Evolutionary conservation across 2,113 vertebrate species (phyloP).

Genomic region (Psephotus haematonotus): DNA sequence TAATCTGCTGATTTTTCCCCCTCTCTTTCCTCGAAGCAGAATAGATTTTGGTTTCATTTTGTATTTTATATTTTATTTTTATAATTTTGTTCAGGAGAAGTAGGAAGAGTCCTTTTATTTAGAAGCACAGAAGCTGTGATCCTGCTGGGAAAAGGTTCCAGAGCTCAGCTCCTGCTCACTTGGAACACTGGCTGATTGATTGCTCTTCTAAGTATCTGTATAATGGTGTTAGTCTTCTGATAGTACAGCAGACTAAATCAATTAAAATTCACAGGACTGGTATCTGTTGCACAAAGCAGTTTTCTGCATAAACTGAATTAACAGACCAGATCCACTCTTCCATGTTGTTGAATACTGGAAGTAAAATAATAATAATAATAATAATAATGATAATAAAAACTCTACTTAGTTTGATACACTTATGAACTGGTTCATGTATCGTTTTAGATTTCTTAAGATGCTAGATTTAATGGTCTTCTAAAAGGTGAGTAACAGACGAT

Average conservation of each 20-base stretch:
- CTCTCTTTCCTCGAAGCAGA: neutral
- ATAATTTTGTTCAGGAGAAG: neutral
- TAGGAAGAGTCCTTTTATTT: neutral
- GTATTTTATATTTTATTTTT: neutral
- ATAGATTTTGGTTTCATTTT: neutral
- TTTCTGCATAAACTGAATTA: neutral
- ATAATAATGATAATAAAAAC: too few relatives aligned
- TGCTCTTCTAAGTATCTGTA: constrained; percentile 4
- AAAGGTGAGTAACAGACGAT: neutral
- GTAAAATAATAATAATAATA: neutral
- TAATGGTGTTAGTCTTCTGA: constrained; percentile 4
- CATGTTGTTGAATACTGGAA: neutral
- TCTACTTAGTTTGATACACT: neutral
- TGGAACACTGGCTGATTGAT: constrained; percentile 8
- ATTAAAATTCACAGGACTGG: constrained; percentile 47
- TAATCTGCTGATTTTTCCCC: neutral
- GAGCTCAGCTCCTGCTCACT: neutral
- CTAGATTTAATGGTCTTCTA: neutral
- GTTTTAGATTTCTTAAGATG: neutral
- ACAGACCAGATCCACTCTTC: neutral
- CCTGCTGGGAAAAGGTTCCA: neutral
- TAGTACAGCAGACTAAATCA: constrained; percentile 9
- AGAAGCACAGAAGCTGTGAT: neutral
- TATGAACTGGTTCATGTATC: neutral
- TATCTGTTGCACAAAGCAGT: neutral